phyloP scores from a whole-genome alignment of 2,888 invertebrate genomes.

The Sphaerolaimus hirsutus region DNA sequence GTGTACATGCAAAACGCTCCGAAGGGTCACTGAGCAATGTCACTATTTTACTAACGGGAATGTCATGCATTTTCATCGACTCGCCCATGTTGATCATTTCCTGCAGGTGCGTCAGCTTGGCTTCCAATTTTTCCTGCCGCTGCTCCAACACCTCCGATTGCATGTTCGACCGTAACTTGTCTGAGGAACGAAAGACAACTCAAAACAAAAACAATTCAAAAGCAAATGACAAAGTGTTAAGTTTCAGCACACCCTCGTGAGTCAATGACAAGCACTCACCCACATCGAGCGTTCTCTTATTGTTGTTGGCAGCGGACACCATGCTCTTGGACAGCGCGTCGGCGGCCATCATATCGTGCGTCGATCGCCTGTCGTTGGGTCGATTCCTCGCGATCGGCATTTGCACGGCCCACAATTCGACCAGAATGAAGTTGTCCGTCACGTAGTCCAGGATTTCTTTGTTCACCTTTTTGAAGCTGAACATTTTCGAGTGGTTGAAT shows the following conservation, averaged over 20 bases:
- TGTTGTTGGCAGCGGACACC: conserved; percentile 2
- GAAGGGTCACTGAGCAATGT: not conserved
- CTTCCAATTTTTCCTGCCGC: conserved; percentile 19
- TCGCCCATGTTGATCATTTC: conserved; percentile 22
- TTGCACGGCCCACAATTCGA: conserved; percentile 31
- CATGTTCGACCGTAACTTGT: not conserved
- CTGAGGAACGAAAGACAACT: too few species aligned
- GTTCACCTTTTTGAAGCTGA: conserved; percentile 26
- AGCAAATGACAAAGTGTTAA: not conserved
- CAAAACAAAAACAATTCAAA: not conserved
- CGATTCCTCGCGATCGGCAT: conserved; percentile 1
- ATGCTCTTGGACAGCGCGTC: conserved; percentile 18
- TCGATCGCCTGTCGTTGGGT: conserved; percentile 1
- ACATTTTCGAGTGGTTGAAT: conserved; percentile 27
- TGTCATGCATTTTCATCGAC: conserved; percentile 17
- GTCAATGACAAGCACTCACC: not conserved
- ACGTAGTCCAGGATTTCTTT: conserved; percentile 28
- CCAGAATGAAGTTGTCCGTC: conserved; percentile 15
- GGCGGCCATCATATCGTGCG: conserved; percentile 20
- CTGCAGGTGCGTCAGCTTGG: conserved; percentile 19
- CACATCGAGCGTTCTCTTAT: not conserved
- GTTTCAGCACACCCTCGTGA: too few species aligned
- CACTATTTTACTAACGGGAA: conserved; percentile 10
- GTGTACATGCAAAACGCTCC: too few species aligned
- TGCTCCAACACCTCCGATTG: conserved; percentile 11